phyloP scores from a whole-genome alignment of 2,888 invertebrate genomes.

The Andrena camellia region DNA sequence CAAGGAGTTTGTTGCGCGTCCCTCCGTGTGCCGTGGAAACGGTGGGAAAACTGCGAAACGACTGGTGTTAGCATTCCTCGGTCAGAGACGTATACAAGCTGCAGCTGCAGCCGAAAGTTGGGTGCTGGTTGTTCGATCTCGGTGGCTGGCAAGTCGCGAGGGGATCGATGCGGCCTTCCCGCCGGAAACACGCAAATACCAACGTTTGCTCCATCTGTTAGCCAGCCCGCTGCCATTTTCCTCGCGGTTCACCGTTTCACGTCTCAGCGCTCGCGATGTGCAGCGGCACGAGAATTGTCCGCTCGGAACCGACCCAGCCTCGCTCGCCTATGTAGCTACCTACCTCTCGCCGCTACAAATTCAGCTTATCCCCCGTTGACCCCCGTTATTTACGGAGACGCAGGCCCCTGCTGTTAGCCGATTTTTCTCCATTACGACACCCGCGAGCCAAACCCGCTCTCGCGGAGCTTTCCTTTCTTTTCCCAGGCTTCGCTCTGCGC shows the following conservation, averaged over 20 bases:
- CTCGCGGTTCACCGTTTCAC: constrained; percentile 29
- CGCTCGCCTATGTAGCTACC: not conserved
- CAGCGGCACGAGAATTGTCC: constrained; percentile 24
- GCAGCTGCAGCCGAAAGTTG: constrained; percentile 24
- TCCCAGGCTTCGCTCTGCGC: not conserved
- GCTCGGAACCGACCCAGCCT: constrained; percentile 3
- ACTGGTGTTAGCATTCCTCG: not conserved
- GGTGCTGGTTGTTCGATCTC: not conserved
- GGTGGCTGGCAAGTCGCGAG: constrained; percentile 18
- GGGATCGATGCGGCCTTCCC: constrained; percentile 43
- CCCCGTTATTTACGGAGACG: constrained; percentile 18
- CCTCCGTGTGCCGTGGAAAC: no score
- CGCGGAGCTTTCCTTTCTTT: not conserved
- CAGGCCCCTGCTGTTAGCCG: not conserved
- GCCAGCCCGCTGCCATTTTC: constrained; percentile 41
- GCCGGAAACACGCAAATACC: constrained; percentile 45
- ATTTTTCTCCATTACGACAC: constrained; percentile 10
- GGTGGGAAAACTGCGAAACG: no score
- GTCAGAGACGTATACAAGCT: not conserved
- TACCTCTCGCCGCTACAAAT: constrained; percentile 16
- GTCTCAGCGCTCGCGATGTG: constrained; percentile 18
- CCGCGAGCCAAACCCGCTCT: not conserved
- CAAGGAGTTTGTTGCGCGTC: no score
- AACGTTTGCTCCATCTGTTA: constrained; percentile 45
- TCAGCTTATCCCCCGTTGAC: constrained; percentile 28